A percentile compares a stretch with the other conserved stretches of the same genome.
Conservation (phyloP, 2,113 vertebrate genomes). For the Pionites leucogaster region DNA sequence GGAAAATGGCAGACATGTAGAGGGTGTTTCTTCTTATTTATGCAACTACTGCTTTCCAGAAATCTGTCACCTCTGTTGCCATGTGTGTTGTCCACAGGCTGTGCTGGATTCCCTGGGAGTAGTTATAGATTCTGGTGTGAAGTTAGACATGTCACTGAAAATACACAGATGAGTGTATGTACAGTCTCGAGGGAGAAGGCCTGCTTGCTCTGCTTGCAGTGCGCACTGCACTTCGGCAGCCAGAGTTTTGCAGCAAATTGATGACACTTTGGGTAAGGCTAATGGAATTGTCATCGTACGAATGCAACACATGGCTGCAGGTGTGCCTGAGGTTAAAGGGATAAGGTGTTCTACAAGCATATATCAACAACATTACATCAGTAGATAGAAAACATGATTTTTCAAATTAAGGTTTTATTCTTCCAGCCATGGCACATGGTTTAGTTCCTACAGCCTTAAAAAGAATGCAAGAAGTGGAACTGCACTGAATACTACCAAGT, state of each 20-base stretch:
- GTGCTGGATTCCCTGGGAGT: not conserved
- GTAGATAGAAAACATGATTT: not conserved
- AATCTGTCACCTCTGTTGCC: not conserved
- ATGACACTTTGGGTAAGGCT: not conserved
- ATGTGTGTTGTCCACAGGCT: not conserved
- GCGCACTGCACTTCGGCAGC: not conserved
- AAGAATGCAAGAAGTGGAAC: not conserved
- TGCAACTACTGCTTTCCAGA: not conserved
- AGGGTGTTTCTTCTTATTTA: not conserved
- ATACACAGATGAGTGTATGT: fast-evolving
- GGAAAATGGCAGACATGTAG: not conserved
- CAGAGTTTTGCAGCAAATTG: not conserved
- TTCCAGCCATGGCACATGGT: not conserved
- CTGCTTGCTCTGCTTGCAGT: not conserved
- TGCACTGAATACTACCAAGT: not conserved
- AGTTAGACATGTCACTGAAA: not conserved
- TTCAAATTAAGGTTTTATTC: not conserved
- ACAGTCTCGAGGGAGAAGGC: not conserved
- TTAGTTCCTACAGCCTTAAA: not conserved
- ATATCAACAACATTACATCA: not conserved
- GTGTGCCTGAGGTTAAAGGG: not conserved
- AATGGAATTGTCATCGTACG: not conserved
- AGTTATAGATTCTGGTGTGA: not conserved
- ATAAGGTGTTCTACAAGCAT: not conserved
- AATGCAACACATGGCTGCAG: not conserved